Evolutionary conservation across 2,113 vertebrate genomes (phyloP).

Genomic region (Eonycteris spelaea): DNA sequence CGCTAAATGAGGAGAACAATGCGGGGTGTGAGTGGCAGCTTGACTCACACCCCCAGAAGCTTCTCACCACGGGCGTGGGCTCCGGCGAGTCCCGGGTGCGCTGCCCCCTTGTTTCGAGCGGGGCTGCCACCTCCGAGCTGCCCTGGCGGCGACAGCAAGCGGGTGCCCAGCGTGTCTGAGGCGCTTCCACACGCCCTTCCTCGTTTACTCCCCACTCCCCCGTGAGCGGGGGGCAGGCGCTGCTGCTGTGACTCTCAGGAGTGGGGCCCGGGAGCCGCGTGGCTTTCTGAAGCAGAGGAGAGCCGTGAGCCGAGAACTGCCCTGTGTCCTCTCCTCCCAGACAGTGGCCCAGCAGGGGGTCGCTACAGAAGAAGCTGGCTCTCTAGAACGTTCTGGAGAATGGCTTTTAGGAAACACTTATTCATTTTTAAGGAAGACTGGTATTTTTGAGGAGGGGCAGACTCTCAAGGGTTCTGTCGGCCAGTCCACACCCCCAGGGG

Average conservation of each 20-base stretch:
- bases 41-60: background rate
- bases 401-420: background rate
- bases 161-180: fast-evolving
- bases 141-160: background rate
- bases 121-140: background rate
- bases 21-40: background rate
- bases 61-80: fast-evolving
- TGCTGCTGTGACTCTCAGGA: too few species aligned
- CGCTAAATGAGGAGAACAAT: fast-evolving
- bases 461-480: background rate
- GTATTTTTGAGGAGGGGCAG: background rate
- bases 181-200: background rate
- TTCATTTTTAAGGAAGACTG: background rate
- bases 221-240: background rate
- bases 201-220: fast-evolving
- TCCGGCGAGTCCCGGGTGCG: fast-evolving
- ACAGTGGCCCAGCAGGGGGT: background rate
- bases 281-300: background rate
- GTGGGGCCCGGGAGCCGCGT: fast-evolving
- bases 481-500: background rate
- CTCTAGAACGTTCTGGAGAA: background rate
- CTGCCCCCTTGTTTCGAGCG: fast-evolving
- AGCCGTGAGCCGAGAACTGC: background rate
- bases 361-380: background rate
- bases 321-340: background rate